A percentile compares a stretch with the other conserved stretches of the same genome.
These are phyloP conservation scores for Lampris megalopsis DNA, from an alignment of 2,113 vertebrate species.

Conservation along the genomic window DNA sequence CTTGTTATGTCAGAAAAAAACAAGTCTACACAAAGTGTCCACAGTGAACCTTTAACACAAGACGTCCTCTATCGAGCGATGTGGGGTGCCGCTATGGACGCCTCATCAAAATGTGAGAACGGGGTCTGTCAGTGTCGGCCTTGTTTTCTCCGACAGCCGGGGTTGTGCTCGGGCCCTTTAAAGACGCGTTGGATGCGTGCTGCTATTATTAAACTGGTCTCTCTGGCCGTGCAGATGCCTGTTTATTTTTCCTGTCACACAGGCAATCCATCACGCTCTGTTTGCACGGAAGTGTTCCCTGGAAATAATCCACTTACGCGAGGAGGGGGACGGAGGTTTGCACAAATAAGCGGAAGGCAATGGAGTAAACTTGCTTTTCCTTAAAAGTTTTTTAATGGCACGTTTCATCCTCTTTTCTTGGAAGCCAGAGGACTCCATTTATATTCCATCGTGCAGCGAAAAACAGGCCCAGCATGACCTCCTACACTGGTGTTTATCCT, in stretches of 20 bases:
- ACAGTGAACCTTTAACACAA: no score
- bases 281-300: background rate
- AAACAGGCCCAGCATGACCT: background rate
- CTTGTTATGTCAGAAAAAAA: no score
- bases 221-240: background rate
- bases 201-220: no score
- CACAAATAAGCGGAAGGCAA: conserved; percentile 23
- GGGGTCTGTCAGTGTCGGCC: no score
- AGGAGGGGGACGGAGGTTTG: background rate
- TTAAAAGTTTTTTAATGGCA: background rate
- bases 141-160: no score
- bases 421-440: conserved; percentile 6
- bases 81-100: no score
- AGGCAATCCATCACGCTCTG: background rate
- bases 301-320: background rate
- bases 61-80: no score
- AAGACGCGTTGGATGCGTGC: no score
- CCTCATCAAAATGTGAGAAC: no score
- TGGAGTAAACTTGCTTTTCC: conserved; percentile 16
- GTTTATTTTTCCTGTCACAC: background rate
- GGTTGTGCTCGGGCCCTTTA: no score
- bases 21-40: no score
- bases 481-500: no score
- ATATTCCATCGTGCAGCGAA: background rate
- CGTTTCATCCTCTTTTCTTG: background rate